Conservation (phyloP, 2,888 invertebrate species). For the Latheticus oryzae region DNA sequence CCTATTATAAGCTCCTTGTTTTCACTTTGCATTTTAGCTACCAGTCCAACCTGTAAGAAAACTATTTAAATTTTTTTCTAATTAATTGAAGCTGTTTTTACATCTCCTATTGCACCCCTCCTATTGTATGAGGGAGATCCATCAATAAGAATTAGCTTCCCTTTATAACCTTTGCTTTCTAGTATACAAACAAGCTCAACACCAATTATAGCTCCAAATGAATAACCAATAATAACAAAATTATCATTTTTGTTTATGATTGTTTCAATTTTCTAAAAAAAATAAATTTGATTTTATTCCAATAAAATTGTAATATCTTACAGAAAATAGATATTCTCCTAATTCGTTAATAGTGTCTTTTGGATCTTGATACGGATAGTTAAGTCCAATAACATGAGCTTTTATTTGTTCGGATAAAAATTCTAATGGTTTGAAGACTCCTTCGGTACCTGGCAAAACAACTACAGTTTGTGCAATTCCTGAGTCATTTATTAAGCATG, state of each 20-base stretch:
- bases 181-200: conserved; percentile 81
- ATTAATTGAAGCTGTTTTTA: no score
- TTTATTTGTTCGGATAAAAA: conserved; percentile 68
- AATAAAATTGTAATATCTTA: conserved; percentile 56
- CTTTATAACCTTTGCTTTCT: conserved; percentile 74
- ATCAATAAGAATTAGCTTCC: conserved; percentile 77
- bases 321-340: conserved; percentile 69
- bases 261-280: no score
- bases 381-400: conserved; percentile 69
- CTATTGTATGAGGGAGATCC: conserved; percentile 75
- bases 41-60: conserved; percentile 72
- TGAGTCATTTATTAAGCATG: neutral
- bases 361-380: conserved; percentile 61
- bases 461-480: conserved; percentile 65
- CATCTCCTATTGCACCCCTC: conserved; percentile 95
- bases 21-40: conserved; percentile 70
- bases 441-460: conserved; percentile 78
- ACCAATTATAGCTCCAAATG: conserved; percentile 84
- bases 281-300: conserved; percentile 44
- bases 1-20: conserved; percentile 65
- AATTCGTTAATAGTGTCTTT: conserved; percentile 67
- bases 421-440: conserved; percentile 69
- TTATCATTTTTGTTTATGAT: no score
- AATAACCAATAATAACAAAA: conserved; percentile 91
- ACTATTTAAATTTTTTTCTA: no score